phyloP scores from a whole-genome alignment of 1,140 invertebrate species.

The Potamilus streckersoni region DNA sequence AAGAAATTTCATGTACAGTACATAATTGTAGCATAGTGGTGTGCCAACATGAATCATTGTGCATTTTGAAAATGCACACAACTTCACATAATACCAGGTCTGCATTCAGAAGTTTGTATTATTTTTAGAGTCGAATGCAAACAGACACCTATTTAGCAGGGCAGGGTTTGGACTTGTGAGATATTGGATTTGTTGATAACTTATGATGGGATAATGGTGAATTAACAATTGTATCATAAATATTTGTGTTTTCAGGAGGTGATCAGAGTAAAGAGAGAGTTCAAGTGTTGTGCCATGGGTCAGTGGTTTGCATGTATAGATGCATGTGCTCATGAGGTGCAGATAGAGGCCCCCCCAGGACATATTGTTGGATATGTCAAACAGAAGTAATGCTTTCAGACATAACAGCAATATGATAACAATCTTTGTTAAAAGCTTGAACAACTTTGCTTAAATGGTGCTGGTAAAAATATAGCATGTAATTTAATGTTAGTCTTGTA shows the following conservation, averaged over 20 bases:
- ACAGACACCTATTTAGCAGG: background rate
- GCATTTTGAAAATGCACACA: too few species aligned
- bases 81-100: background rate
- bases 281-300: slow-evolving; percentile 58
- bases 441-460: background rate
- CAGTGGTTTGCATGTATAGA: slow-evolving; percentile 48
- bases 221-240: background rate
- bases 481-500: background rate
- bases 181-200: too few species aligned
- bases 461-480: background rate
- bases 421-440: background rate
- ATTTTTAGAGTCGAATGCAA: background rate
- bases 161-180: background rate
- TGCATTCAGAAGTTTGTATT: background rate
- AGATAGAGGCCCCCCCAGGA: slow-evolving; percentile 51
- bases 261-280: slow-evolving; percentile 49
- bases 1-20: too few species aligned
- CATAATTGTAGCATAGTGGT: too few species aligned
- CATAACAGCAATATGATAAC: background rate
- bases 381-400: slow-evolving; percentile 43
- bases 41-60: too few species aligned
- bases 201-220: too few species aligned
- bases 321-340: slow-evolving; percentile 43
- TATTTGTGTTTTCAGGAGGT: slow-evolving; percentile 48
- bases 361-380: slow-evolving; percentile 49